These are phyloP conservation scores for Macrochelys suwanniensis DNA, from an alignment of 2,797 vertebrate species.

Conservation along the genomic window DNA sequence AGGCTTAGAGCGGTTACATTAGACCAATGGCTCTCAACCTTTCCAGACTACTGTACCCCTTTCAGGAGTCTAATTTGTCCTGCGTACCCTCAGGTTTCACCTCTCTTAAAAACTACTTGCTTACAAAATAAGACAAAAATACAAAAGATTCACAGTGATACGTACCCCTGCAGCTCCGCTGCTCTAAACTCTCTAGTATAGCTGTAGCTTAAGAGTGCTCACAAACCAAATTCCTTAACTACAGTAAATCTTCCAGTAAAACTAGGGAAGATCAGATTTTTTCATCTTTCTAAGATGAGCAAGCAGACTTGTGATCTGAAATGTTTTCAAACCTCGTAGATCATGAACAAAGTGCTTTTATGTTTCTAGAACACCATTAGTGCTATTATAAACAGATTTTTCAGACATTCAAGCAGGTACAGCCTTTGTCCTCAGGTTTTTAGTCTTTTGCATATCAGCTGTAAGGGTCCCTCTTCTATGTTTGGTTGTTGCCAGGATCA, in stretches of 20 bases:
- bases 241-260: constrained; percentile 55
- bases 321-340: neutral
- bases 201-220: neutral
- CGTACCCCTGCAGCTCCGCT: no score
- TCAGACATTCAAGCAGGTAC: neutral
- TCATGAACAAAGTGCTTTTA: constrained; percentile 19
- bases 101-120: no score
- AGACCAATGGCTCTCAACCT: no score
- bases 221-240: constrained; percentile 32
- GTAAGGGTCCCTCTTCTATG: constrained; percentile 57
- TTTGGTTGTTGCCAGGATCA: constrained; percentile 62
- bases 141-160: no score
- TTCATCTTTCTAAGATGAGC: constrained; percentile 51
- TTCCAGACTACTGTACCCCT: no score
- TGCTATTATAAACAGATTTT: neutral
- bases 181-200: no score
- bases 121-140: no score
- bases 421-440: constrained; percentile 47
- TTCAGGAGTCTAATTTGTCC: no score
- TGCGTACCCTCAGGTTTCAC: no score
- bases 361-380: neutral
- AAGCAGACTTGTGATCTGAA: constrained; percentile 54
- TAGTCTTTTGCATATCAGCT: constrained; percentile 25
- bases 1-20: no score
- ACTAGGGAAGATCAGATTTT: constrained; percentile 45